These are phyloP conservation scores for Polyommatus icarus DNA, from an alignment of 2,888 invertebrate species.

Conservation along the genomic window DNA sequence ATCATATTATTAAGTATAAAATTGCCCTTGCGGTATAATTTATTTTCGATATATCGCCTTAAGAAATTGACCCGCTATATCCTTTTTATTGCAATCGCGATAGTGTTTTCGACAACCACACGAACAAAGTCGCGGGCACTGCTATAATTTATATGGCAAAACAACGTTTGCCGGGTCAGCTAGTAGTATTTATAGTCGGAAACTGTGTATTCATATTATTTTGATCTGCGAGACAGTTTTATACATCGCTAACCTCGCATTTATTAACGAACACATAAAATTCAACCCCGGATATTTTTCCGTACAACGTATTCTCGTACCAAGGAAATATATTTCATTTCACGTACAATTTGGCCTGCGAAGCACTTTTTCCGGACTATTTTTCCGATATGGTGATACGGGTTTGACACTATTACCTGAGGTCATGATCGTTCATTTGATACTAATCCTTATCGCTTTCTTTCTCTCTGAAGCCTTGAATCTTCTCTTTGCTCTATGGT, in stretches of 20 bases:
- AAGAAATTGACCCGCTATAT: too few species aligned
- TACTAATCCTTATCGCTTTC: not conserved
- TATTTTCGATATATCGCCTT: too few species aligned
- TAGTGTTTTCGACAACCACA: too few species aligned
- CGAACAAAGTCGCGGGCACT: too few species aligned
- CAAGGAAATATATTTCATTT: conserved; percentile 6
- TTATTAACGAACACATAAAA: not conserved
- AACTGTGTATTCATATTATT: conserved; percentile 8
- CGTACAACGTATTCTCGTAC: not conserved
- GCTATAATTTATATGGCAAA: too few species aligned
- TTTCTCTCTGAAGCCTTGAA: not conserved
- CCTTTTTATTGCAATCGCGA: too few species aligned
- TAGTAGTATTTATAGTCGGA: not conserved
- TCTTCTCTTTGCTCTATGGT: not conserved
- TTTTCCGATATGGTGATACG: not conserved
- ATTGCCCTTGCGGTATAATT: too few species aligned
- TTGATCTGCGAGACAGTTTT: conserved; percentile 20
- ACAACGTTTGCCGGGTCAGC: too few species aligned
- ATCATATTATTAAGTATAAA: too few species aligned
- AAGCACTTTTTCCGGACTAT: conserved; percentile 3
- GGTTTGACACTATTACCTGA: not conserved
- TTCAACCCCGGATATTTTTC: conserved; percentile 17
- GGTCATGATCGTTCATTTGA: not conserved
- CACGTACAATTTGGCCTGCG: not conserved
- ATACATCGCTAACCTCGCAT: conserved; percentile 4